phyloP scores from a whole-genome alignment of 2,113 vertebrate genomes.

The Halcyon malimbica region DNA sequence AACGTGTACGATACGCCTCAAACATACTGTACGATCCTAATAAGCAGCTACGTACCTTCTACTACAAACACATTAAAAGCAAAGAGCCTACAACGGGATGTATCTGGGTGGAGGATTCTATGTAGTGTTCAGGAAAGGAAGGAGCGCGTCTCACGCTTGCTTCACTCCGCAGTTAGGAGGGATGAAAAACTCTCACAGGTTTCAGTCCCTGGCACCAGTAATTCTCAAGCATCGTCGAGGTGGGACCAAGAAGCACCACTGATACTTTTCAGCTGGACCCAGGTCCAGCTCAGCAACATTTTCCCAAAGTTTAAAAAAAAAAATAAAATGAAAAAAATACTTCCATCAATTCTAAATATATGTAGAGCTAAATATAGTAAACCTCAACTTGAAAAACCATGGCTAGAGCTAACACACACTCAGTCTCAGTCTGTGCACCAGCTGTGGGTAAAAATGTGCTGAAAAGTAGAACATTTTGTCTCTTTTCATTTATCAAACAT shows the following conservation, averaged over 20 bases:
- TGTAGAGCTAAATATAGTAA: conserved; percentile 80
- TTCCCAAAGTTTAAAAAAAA: conserved; percentile 50
- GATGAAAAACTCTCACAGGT: not conserved
- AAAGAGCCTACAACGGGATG: not conserved
- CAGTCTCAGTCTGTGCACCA: conserved; percentile 80
- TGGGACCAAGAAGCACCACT: not conserved
- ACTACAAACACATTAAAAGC: not conserved
- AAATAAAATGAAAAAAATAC: conserved; percentile 50
- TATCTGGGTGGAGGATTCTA: not conserved
- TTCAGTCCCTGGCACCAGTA: not conserved
- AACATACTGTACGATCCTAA: not conserved
- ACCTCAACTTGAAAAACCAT: conserved; percentile 78
- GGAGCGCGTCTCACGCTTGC: not conserved
- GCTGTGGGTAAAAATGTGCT: conserved; percentile 84
- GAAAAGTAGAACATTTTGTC: conserved; percentile 85
- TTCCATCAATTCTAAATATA: conserved; percentile 76
- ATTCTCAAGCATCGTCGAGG: not conserved
- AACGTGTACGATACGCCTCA: not conserved
- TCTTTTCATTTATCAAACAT: conserved; percentile 80
- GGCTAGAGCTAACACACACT: conserved; percentile 81
- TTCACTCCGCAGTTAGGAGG: not conserved
- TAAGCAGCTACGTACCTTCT: not conserved
- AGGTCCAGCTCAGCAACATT: conserved; percentile 72
- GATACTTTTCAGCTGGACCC: conserved; percentile 41
- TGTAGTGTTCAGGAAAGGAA: not conserved